Evolutionary conservation across 2,888 invertebrate genomes (phyloP), one percentile per base, ranked within the genome.

Genomic region (Ormyrus rosae): DNA sequence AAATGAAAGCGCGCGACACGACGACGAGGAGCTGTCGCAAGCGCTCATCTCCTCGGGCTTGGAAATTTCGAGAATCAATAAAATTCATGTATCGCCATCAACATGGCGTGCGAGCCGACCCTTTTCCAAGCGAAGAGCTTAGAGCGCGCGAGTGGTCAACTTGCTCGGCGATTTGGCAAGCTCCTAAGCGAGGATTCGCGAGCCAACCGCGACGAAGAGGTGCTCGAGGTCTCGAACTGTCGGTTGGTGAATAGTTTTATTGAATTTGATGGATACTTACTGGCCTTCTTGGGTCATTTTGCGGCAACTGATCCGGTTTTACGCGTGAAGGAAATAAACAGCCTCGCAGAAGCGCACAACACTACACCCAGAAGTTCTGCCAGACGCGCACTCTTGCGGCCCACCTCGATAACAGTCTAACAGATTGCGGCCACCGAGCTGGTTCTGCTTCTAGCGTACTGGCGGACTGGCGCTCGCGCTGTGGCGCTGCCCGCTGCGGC

Each of bases 21-120:
- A 2, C 19, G 19, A 19, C 19, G 19, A 19, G 19, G 19, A 19
- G 19, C 19, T 19, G 19, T 19, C 19, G 19, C 19, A 19, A 19
- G 19, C 19, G 19, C 19, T 19, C 19, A 19, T 19, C 19, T 60
- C 13, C 60, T 19, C 63, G 48, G 71, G 48, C 45, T 86, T 84
- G 85, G 89, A 90, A 91, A 87, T 83, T 88, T 90, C 90, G 87
- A 86, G 87, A 91, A 91, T 91, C 91, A 91, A 91, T 91, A 91
- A 88, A 88, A 86, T 84, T 85, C 83, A 85, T 86, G 85, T 83
- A 53, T 78, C 34, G 55, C 65, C 60, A 85, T 85, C 86, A 90
- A 91, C 86, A 91, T 91, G 91, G 91, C 90, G 89, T 13, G 60
- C 60, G 63, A 67, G 46, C 50, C 53, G n/a, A 9, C 83, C 84